These are phyloP conservation scores for Brachylomia viminalis DNA, from an alignment of 2,888 invertebrate genomes.

Conservation along the genomic window DNA sequence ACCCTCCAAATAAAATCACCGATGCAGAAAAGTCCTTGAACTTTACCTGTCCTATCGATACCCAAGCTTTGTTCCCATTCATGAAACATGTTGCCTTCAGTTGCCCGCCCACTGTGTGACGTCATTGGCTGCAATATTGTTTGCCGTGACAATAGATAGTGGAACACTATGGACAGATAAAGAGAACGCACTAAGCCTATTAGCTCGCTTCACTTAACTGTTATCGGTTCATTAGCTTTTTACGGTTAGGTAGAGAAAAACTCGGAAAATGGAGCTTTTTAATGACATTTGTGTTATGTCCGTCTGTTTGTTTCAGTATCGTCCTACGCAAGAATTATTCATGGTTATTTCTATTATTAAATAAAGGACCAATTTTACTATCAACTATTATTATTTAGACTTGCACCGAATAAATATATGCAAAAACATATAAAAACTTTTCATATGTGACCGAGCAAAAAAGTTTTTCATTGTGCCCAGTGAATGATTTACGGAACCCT, in stretches of 20 bases:
- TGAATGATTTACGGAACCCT: slow-evolving; percentile 9
- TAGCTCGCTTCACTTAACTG: slow-evolving; percentile 59
- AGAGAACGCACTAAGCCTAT: slow-evolving; percentile 63
- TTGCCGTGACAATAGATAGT: slow-evolving; percentile 54
- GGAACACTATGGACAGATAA: slow-evolving; percentile 58
- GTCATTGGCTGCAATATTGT: slow-evolving; percentile 63
- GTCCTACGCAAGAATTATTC: not conserved
- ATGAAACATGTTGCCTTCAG: slow-evolving; percentile 47
- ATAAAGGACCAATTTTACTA: not conserved
- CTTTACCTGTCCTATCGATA: slow-evolving; percentile 29
- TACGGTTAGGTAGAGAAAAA: slow-evolving; percentile 22
- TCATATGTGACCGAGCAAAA: not conserved
- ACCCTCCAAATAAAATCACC: not conserved
- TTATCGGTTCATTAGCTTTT: slow-evolving; percentile 55
- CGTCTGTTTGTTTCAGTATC: too few relatives aligned
- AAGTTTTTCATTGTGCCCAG: not conserved
- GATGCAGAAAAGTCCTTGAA: slow-evolving; percentile 58
- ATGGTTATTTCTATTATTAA: not conserved
- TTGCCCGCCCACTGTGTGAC: slow-evolving; percentile 53
- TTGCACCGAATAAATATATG: not conserved
- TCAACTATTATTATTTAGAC: not conserved
- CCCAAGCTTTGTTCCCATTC: slow-evolving; percentile 42
- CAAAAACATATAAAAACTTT: not conserved
- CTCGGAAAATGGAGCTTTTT: not conserved
- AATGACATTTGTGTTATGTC: too few relatives aligned